These are phyloP conservation scores for Montipora cactus DNA, from an alignment of 64 coral and sea anemone genomes.

Conservation along the genomic window DNA sequence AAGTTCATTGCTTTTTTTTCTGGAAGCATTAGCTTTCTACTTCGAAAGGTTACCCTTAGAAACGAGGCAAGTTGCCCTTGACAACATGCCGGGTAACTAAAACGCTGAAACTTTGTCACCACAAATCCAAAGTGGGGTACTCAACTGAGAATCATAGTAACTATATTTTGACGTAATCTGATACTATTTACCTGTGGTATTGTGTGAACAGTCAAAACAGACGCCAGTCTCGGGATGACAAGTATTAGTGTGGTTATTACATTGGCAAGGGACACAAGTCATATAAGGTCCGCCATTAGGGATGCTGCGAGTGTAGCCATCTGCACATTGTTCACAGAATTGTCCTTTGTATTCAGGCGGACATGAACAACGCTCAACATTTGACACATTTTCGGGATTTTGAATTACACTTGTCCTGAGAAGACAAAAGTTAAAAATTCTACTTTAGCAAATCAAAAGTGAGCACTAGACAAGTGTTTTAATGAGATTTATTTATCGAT, in stretches of 20 bases:
- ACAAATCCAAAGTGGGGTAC: neutral
- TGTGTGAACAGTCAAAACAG: conserved; percentile 85
- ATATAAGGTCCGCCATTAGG: conserved; percentile 87
- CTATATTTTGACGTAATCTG: no score
- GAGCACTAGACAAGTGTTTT: neutral
- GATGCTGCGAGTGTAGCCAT: conserved; percentile 74
- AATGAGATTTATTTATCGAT: no score
- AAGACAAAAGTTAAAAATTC: neutral
- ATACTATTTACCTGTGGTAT: conserved; percentile 67
- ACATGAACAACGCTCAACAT: conserved; percentile 83
- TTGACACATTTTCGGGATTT: conserved; percentile 3
- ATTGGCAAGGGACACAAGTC: conserved; percentile 81
- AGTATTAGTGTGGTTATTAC: conserved; percentile 66
- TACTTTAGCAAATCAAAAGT: neutral
- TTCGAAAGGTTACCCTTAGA: no score
- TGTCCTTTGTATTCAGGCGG: conserved; percentile 80
- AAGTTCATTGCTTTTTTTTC: no score
- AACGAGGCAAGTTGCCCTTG: no score
- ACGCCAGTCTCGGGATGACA: conserved; percentile 93
- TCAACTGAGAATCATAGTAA: neutral
- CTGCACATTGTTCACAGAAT: conserved; percentile 95
- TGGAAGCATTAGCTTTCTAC: no score
- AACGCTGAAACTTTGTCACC: neutral
- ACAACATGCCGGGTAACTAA: no score
- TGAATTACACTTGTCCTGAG: conserved; percentile 44